Base-by-base conservation (phyloP, 2,797 vertebrate species). In the Acipenser oxyrinchus region DNA sequence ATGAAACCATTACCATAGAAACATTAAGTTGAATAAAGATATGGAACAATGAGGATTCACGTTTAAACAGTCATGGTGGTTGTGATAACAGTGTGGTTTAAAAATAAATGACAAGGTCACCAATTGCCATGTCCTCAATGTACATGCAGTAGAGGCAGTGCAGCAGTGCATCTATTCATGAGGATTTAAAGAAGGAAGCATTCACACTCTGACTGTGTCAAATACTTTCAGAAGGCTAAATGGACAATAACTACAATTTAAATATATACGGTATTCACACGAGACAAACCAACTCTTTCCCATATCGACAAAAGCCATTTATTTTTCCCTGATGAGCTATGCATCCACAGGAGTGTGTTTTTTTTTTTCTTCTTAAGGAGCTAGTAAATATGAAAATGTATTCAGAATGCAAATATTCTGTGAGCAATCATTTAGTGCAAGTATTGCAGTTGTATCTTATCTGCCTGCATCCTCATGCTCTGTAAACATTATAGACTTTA, bases 41-140 rank as follows among this genome's bases (percentile, higher is more conserved):
- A 65, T 18, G 50, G 65, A 68, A 66, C 65, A 72, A 76, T 63
- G 7, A 53, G 62, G 62, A 66, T 69, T 65, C 67, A 62, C 67
- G 78, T 80, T 82, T 77, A 76, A 75, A 76, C 55, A 78, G 71
- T 64, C 74, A 62, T 10, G 66, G 68, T 74, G 76, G 76, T 72
- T 72, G 59, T 60, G 79, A 81, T 79, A 81, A 78, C 57, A 13
- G 66, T 62, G 68, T 68, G 71, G 72, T 67, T 83, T 71, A 77
- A 78, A 82, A 75, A 76, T 79, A 83, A 84, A 87, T 84, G 76
- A 82, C 78, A 78, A 84, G 77, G 74, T 79, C 76, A 68, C 67
- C 72, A 58, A 84, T 77, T 77, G 86, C 81, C 81, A 74, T 73
- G 82, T 86, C 73, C 77, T 74, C 74, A 10, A 80, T 81, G 84